Evolutionary conservation across 2,888 invertebrate species (phyloP), one percentile per base, ranked within the genome.

Genomic region (Anthophora plumipes): DNA sequence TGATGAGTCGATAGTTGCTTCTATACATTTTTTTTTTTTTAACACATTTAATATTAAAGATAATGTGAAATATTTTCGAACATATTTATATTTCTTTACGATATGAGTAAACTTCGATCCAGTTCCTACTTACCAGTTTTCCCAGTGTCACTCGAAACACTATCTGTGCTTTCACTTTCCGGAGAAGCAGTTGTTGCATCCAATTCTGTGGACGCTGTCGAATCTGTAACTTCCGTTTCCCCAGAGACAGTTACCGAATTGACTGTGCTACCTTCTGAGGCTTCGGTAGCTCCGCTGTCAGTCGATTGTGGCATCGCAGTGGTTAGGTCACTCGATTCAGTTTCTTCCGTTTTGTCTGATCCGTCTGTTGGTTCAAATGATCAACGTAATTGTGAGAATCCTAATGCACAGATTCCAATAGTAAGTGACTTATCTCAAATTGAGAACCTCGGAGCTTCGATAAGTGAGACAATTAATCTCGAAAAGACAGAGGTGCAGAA

Each of bases 151-250:
- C 25, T 31, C 31, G 83, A 71, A 39, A 61, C 75, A 8, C 82
- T 86, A 39, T 85, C 87, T 5, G 77, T 78, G 12, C 72, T 82
- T 11, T 83, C 87, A 3, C 71, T 86, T 48, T 88, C 88, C 11
- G 87, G 86, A 6, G 89, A 70, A 9, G 83, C 75, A 0, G 85
- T 89, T 2, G 84, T 89, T 41, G 74, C 76, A 3, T 85, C 82
- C 43, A 83, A 70, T 37, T 89, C 88, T 7, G 89, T 88, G 4
- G 84, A 80, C 60, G 86, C 89, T 11, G 86, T 85, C 0, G 83
- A 59, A 11, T 80, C 88, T 0, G 80, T 84, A 9, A 74, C 71
- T 50, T 77, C 59, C 22, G 78, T 72, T 4, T 61, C 78, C 1
- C 68, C 75, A 25, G 81, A 55, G 69, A 85, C 85, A 0, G 84